Base-by-base conservation (phyloP, 2,888 invertebrate genomes). In the Oligia strigilis region DNA sequence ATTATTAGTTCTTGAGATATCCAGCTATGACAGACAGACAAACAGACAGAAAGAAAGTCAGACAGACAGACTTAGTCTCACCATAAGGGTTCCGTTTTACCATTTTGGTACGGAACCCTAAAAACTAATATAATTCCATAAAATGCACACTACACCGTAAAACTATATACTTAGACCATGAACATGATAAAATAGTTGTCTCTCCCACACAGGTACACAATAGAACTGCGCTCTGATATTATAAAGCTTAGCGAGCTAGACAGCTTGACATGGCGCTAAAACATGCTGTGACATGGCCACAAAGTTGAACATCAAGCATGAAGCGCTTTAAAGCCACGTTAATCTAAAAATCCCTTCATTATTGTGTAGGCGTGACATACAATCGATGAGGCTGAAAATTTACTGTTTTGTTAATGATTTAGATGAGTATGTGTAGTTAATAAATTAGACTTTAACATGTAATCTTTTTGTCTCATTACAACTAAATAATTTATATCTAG, bases 241-340 rank as follows among this genome's bases (percentile, higher is more conserved):
- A 70, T 58, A 65, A 65, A 84, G 74, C 70, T 62, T 70, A 36
- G n/a, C 46, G 4, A 43, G 62, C 36, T 58, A n/a, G 80, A 80
- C 80, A 80, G 62, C 43, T 75, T 52, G 60, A 71, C 58, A 40
- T 13, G 29, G 13, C 29, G 40, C 14, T 82, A 60, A 55, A 62
- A 74, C 80, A 73, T 11, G 49, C 19, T 49, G n/a, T 65, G 55
- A 72, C 55, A 60, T 66, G 36, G 19, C 84, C 36, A 67, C 40
- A 75, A 49, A 62, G 70, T 14, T 72, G 9, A 66, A 23, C n/a
- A 62, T 36, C 5, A 23, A 74, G 60, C 36, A 43, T n/a, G 13
- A 84, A 84, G 43, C 71, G 58, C 55, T 71, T 66, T 84, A 64
- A 19, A 75, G 13, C 69, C 6, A 73, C 23, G 14, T 64, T 78